Evolutionary conservation across 2,113 vertebrate genomes (phyloP), one percentile per base, ranked within the genome.

Genomic region (Aix galericulata): DNA sequence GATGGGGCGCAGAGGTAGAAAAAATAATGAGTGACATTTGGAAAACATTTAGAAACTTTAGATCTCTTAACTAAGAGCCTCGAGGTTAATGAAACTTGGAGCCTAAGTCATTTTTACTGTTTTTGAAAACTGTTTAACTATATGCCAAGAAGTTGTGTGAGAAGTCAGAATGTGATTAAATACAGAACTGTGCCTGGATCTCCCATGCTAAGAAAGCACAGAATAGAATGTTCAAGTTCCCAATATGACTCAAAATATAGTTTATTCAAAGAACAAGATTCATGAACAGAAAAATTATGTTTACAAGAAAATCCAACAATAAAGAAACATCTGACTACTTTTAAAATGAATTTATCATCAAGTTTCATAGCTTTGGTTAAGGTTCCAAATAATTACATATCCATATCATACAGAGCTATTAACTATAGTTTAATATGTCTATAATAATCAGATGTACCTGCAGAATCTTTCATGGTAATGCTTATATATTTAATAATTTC

Each of bases 401-500:
- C 34, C 16, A 9, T 21, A 29, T 52, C 2, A 84, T 10, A 23
- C 0, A 52, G 63, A 48, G 78, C 59, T 34, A 64, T 26, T 32
- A 71, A 34, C 56, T 7, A 32, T 6, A 32, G 50, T 16, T 81
- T 42, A 63, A 10, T 44, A 60, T 44, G 13, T 71, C 60, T 8
- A 0, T 27, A 72, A 40, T 13, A 58, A 77, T 14, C 55, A 71
- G 11, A 6, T 34, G 34, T 62, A 73, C 17, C 76, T 81, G 77
- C 73, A 75, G 29, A 59, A 38, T 55, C 23, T 77, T 26, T 94
- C 68, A 91, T 5, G 29, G 38, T 42, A 53, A 81, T 12, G 82
- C 81, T 66, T 26, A 59, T 74, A 98, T 73, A 63, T 97, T 96
- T 72, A 99, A 44, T 1, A 99, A 89, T 81, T 97, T 99, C 97